These are phyloP conservation scores for Callitettix versicolor DNA, from an alignment of 1,140 invertebrate genomes.

Conservation along the genomic window DNA sequence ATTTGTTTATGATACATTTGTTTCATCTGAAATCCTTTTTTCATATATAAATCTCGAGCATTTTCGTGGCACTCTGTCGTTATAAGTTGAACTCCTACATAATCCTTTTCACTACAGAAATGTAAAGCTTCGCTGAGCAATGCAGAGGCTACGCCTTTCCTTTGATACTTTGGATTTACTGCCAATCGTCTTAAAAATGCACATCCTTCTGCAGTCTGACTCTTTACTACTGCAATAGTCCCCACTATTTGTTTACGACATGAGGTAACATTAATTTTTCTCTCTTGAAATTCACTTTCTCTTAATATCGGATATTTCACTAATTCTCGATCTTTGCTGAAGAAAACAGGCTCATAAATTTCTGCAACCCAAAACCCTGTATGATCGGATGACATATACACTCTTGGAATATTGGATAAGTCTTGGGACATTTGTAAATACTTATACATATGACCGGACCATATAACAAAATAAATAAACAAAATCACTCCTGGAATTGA, in stretches of 20 bases:
- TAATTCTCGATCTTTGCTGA: constrained; percentile 25
- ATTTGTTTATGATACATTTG: constrained; percentile 41
- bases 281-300: constrained; percentile 31
- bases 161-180: constrained; percentile 35
- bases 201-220: constrained; percentile 33
- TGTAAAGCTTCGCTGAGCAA: constrained; percentile 36
- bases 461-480: constrained; percentile 36
- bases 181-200: constrained; percentile 42
- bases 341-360: constrained; percentile 32
- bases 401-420: constrained; percentile 32
- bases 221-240: constrained; percentile 35
- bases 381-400: constrained; percentile 24
- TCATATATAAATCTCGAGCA: constrained; percentile 38
- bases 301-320: constrained; percentile 32
- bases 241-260: constrained; percentile 36
- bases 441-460: constrained; percentile 33
- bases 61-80: constrained; percentile 41
- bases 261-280: constrained; percentile 29
- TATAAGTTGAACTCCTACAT: constrained; percentile 36
- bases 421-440: constrained; percentile 35
- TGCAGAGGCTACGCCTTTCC: constrained; percentile 36
- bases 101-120: constrained; percentile 39
- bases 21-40: constrained; percentile 41
- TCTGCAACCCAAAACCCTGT: constrained; percentile 42
- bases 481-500: constrained; percentile 36